Percentiles rank a stretch among this genome's conserved stretches.
phyloP scores from a whole-genome alignment of 2,797 vertebrate species.

The Coilia nasus region DNA sequence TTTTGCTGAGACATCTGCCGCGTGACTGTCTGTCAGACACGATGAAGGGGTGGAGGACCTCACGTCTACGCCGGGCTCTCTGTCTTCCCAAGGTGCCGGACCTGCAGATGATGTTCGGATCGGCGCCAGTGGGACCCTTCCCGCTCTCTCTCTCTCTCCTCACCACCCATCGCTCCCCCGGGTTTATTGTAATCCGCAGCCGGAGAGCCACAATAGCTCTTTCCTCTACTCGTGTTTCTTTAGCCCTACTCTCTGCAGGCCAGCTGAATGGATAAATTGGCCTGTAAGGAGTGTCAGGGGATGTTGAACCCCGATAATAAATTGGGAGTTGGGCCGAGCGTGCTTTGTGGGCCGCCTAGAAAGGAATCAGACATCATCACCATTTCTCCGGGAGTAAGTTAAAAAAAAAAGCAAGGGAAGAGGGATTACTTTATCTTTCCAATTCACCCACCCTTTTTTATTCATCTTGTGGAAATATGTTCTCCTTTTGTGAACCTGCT shows the following conservation, averaged over 20 bases:
- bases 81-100: background rate
- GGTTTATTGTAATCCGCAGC: background rate
- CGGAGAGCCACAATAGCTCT: background rate
- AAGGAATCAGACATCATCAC: constrained; percentile 33
- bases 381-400: constrained; percentile 24
- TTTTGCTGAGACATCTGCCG: background rate
- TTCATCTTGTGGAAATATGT: background rate
- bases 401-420: constrained; percentile 27
- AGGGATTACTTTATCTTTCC: constrained; percentile 32
- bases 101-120: background rate
- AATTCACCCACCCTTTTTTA: background rate
- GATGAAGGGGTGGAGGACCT: background rate
- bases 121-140: background rate
- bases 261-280: constrained; percentile 48
- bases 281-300: constrained; percentile 40
- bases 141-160: background rate
- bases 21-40: background rate
- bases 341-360: constrained; percentile 22
- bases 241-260: constrained; percentile 27
- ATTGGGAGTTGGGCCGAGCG: constrained; percentile 40
- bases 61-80: no score
- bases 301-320: constrained; percentile 51
- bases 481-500: constrained; percentile 1
- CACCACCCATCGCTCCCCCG: background rate
- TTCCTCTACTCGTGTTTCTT: constrained; percentile 27